Evolutionary conservation across 1,140 invertebrate species (phyloP).

Genomic region (Epicauta chinensis): DNA sequence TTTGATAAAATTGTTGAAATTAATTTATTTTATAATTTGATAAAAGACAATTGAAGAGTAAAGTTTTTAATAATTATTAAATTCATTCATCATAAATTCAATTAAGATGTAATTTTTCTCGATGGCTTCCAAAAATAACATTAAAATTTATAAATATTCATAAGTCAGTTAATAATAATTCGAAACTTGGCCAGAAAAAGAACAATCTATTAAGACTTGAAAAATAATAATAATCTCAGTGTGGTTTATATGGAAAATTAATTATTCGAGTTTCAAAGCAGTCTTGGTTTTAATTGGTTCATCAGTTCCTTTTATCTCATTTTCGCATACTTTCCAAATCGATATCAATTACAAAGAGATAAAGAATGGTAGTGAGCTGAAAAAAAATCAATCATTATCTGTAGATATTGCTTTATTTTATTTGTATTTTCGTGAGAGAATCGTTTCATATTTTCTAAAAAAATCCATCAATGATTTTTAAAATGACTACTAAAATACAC

Average conservation of each 20-base stretch:
- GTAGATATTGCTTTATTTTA: no score
- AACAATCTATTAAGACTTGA: slow-evolving; percentile 10
- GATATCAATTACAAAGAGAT: slow-evolving; percentile 15
- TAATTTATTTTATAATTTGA: no score
- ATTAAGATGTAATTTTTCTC: slow-evolving; percentile 16
- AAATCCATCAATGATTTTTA: no score
- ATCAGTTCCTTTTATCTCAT: slow-evolving; percentile 1
- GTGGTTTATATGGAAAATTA: slow-evolving; percentile 17
- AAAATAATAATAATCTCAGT: slow-evolving; percentile 7
- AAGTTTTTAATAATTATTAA: slow-evolving; percentile 15
- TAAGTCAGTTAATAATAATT: slow-evolving; percentile 11
- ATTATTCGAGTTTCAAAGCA: slow-evolving; percentile 10
- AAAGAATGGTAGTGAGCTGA: slow-evolving; percentile 1
- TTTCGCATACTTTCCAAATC: slow-evolving; percentile 12
- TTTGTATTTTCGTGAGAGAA: no score
- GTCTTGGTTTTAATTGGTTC: slow-evolving; percentile 13
- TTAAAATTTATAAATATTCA: slow-evolving; percentile 13
- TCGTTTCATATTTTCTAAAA: no score
- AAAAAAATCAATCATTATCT: no score
- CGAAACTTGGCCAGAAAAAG: slow-evolving; percentile 9
- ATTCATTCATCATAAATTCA: slow-evolving; percentile 16
- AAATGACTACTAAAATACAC: no score
- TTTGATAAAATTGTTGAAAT: no score
- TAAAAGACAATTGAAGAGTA: neutral
- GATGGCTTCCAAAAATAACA: slow-evolving; percentile 12